Conservation (phyloP, 2,888 invertebrate genomes). For the Ligdia adustata region DNA sequence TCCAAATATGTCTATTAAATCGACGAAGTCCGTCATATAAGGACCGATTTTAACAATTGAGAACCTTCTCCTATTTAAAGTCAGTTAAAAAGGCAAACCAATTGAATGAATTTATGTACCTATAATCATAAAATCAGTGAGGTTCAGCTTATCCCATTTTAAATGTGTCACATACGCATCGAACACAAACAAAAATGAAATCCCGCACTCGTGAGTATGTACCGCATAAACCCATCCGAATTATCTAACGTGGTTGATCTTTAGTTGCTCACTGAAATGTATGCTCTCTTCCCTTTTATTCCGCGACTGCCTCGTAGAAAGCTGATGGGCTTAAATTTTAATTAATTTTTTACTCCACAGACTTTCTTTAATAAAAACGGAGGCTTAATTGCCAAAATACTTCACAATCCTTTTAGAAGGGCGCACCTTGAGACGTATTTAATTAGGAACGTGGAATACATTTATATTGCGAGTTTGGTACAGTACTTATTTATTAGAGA, state of each 20-base stretch:
- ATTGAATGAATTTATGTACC: too few species aligned
- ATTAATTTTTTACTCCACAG: slow-evolving; percentile 79
- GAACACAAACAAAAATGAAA: slow-evolving; percentile 55
- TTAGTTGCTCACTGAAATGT: slow-evolving; percentile 78
- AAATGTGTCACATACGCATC: slow-evolving; percentile 4
- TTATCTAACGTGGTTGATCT: slow-evolving; percentile 76
- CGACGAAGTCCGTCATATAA: too few species aligned
- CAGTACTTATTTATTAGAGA: slow-evolving; percentile 24
- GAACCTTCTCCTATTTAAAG: too few species aligned
- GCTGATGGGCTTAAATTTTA: slow-evolving; percentile 75
- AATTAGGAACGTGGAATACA: slow-evolving; percentile 39
- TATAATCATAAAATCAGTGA: background rate
- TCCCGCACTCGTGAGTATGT: slow-evolving; percentile 50
- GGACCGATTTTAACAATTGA: too few species aligned
- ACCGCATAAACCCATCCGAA: slow-evolving; percentile 69
- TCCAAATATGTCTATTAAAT: too few species aligned
- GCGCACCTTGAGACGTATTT: slow-evolving; percentile 61
- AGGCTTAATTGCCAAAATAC: slow-evolving; percentile 73
- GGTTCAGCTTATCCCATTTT: slow-evolving; percentile 8
- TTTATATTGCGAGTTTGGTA: slow-evolving; percentile 23
- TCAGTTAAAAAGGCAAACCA: too few species aligned
- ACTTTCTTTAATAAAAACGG: slow-evolving; percentile 68
- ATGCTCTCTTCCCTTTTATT: slow-evolving; percentile 64
- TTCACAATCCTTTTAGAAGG: slow-evolving; percentile 63
- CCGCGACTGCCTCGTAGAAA: slow-evolving; percentile 56